Percentiles rank a stretch among this genome's conserved stretches.
Evolutionary conservation across 1,140 invertebrate genomes (phyloP).

Genomic region (Saxidomus purpurata): DNA sequence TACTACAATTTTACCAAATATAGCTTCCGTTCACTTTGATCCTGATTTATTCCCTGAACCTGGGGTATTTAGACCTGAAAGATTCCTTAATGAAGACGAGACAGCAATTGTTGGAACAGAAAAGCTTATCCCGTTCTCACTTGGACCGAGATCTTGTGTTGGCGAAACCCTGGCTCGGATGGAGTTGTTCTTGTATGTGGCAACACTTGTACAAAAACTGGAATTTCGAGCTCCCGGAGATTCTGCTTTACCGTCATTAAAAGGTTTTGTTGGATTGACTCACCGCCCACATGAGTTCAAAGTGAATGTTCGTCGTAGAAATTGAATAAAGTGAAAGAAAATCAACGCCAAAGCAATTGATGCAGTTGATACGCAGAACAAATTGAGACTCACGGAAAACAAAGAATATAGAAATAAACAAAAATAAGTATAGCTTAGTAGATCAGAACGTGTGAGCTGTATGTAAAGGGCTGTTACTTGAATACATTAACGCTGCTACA

Average conservation of each 20-base stretch:
- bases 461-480: too few species aligned
- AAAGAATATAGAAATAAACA: too few species aligned
- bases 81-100: conserved; percentile 85
- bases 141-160: conserved; percentile 66
- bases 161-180: conserved; percentile 69
- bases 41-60: conserved; percentile 89
- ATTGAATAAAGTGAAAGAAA: too few species aligned
- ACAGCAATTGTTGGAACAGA: conserved; percentile 4
- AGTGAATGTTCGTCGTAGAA: not conserved
- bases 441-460: too few species aligned
- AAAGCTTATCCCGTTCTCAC: conserved; percentile 67
- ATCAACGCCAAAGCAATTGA: too few species aligned
- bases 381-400: too few species aligned
- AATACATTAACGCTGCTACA: too few species aligned
- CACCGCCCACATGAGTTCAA: not conserved
- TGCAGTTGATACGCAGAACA: too few species aligned
- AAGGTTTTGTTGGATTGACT: not conserved
- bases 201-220: conserved; percentile 64
- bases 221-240: conserved; percentile 47
- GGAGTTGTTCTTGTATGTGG: conserved; percentile 70
- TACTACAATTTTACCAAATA: conserved; percentile 75
- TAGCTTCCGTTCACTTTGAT: conserved; percentile 79
- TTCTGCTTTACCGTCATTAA: not conserved
- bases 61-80: conserved; percentile 90
- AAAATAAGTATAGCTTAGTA: too few species aligned